phyloP scores from a whole-genome alignment of 2,888 invertebrate genomes.

The Ochropacha duplaris region DNA sequence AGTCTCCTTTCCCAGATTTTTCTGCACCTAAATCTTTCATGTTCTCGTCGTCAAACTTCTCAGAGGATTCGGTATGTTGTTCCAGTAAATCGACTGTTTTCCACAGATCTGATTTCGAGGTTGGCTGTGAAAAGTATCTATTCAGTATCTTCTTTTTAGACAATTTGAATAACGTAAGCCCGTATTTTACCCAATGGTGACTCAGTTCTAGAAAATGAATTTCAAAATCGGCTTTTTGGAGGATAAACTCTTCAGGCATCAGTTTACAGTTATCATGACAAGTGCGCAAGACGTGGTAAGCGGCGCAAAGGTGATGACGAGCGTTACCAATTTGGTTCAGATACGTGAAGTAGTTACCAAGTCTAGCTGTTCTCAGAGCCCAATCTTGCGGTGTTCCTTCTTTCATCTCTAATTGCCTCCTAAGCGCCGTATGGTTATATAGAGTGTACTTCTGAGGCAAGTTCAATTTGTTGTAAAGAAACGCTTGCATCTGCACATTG shows the following conservation, averaged over 20 bases:
- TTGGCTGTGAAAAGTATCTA: conserved; percentile 61
- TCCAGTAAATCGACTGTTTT: conserved; percentile 58
- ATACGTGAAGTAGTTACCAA: conserved; percentile 79
- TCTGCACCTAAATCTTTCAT: conserved; percentile 61
- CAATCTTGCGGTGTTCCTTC: conserved; percentile 83
- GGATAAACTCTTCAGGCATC: conserved; percentile 68
- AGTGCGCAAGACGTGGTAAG: conserved; percentile 80
- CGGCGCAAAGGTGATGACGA: conserved; percentile 86
- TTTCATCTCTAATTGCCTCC: conserved; percentile 80
- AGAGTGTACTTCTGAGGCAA: conserved; percentile 77
- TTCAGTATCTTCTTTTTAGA: conserved; percentile 78
- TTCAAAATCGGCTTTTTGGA: conserved; percentile 69
- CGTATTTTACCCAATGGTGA: conserved; percentile 85
- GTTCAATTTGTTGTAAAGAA: conserved; percentile 82
- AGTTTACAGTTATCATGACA: conserved; percentile 80
- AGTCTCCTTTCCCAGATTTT: conserved; percentile 63
- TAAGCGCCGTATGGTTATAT: conserved; percentile 81
- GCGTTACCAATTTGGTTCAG: conserved; percentile 73
- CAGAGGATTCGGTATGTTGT: conserved; percentile 34
- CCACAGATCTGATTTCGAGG: conserved; percentile 62
- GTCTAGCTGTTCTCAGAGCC: conserved; percentile 79
- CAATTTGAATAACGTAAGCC: conserved; percentile 80
- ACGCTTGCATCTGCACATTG: conserved; percentile 85
- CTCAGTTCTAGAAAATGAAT: conserved; percentile 77
- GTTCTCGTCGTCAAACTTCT: conserved; percentile 58